A percentile compares a stretch with the other conserved stretches of the same genome.
These are phyloP conservation scores for Drosophila sproati DNA, from an alignment of 1,140 invertebrate genomes.

Conservation along the genomic window DNA sequence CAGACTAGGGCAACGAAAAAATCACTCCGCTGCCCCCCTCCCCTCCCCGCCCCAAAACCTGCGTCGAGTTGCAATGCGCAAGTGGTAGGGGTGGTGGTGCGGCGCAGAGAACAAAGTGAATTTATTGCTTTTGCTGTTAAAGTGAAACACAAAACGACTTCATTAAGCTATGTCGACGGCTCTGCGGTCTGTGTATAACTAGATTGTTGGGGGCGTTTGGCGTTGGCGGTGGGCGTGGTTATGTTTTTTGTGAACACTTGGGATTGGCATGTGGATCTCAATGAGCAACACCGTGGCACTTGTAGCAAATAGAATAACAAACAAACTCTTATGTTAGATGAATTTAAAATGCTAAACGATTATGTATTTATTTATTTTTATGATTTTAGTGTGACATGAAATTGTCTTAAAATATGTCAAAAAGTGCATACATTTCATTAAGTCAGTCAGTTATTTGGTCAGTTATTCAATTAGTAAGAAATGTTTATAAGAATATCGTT, in stretches of 20 bases:
- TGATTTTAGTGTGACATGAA: no score
- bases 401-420: no score
- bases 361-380: not conserved
- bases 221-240: slow-evolving; percentile 6
- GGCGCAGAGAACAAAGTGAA: slow-evolving; percentile 45
- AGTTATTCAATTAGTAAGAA: no score
- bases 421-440: no score
- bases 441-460: no score
- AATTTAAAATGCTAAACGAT: no score
- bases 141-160: slow-evolving; percentile 80
- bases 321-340: not conserved
- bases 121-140: slow-evolving; percentile 74
- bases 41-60: no score
- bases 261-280: not conserved
- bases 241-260: slow-evolving; percentile 4
- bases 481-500: no score
- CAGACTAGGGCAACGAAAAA: slow-evolving; percentile 32
- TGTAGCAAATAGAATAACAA: not conserved
- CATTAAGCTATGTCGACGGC: slow-evolving; percentile 72
- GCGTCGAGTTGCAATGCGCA: slow-evolving; percentile 25
- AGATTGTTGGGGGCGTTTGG: slow-evolving; percentile 6
- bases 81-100: not conserved
- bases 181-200: slow-evolving; percentile 28
- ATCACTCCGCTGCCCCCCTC: not conserved
- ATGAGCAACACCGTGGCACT: not conserved